Evolutionary conservation across 2,113 vertebrate species (phyloP).

Genomic region (Caranx ignobilis): DNA sequence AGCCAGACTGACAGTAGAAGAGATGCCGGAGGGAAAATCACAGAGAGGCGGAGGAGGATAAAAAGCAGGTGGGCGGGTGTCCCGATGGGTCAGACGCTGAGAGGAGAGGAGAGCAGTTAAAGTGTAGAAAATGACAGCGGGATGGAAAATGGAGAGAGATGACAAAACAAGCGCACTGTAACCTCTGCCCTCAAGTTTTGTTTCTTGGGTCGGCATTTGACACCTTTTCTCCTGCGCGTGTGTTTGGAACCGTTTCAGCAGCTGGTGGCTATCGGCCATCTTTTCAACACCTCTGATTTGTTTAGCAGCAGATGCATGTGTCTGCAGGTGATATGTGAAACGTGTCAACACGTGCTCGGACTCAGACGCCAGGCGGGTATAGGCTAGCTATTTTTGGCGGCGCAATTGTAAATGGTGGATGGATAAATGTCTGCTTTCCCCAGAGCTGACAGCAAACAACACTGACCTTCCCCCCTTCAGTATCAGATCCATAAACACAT

Average conservation of each 20-base stretch:
- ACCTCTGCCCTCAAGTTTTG: conserved; percentile 33
- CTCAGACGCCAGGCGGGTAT: not conserved
- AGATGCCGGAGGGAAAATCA: not conserved
- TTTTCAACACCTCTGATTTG: conserved; percentile 71
- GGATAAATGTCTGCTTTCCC: not conserved
- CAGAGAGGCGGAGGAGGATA: conserved; percentile 25
- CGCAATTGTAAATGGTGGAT: conserved; percentile 42
- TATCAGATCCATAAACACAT: conserved; percentile 60
- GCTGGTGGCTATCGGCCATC: conserved; percentile 52
- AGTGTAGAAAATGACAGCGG: not conserved
- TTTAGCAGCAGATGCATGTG: conserved; percentile 52
- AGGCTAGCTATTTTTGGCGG: conserved; percentile 56
- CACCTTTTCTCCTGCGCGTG: conserved; percentile 22
- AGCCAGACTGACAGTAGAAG: not conserved
- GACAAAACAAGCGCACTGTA: conserved; percentile 4
- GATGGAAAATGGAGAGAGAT: not conserved
- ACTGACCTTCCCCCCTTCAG: conserved; percentile 34
- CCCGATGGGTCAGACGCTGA: conserved; percentile 19
- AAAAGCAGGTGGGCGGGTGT: conserved; percentile 25
- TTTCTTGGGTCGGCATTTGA: conserved; percentile 32
- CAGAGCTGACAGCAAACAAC: conserved; percentile 21
- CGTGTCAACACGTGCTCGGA: conserved; percentile 41
- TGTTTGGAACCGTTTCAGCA: conserved; percentile 47
- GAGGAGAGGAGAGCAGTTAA: not conserved
- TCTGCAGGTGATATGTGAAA: conserved; percentile 60